Base-by-base conservation (phyloP, 2,888 invertebrate species). In the Campopleginae sp. region DNA sequence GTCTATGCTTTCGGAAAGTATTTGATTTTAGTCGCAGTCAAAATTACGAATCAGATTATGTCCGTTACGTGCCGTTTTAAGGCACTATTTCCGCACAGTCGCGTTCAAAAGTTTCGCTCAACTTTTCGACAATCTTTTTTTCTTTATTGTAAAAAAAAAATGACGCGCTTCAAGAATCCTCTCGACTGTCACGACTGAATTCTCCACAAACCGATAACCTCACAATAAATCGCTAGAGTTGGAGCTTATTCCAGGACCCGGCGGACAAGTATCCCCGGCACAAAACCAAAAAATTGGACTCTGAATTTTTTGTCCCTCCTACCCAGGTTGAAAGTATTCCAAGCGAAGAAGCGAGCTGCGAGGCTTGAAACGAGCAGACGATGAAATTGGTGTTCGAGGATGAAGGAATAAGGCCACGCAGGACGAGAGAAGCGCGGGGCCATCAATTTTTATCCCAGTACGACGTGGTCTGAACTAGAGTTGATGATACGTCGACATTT, bases 371-470 rank as follows among this genome's bases (percentile, higher is more conserved):
- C 68, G 77, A 77, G 83, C 83, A 71, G 74, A 77, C 77, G 85
- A 83, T 71, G 81, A 71, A 81, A 66, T 80, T 72, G 42, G 76
- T 42, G 65, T 44, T 51, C 48, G 63, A 65, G 27, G 6, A 77
- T 27, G 68, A 68, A 58, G 44, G 68, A 51, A 74, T 77, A 78
- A 33, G 46, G 58, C 27, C 23, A n/a, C n/a, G n/a, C n/a, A 86
- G 71, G 33, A 23, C 38, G 19, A 42, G 44, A 78, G 63, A 75
- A 61, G 44, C 27, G 61, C 42, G 46, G 65, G 27, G 61, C 81
- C 70, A 72, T 80, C 86, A 84, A 84, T 89, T 90, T 89, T 90
- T 88, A 90, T 90, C 88, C 86, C 84, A 85, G 80, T 61, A 31
- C 74, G 85, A 85, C 85, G 72, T 54, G 80, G 51, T 84, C 85